Conservation (phyloP, 2,888 invertebrate genomes). For the Galerucella calmariensis region DNA sequence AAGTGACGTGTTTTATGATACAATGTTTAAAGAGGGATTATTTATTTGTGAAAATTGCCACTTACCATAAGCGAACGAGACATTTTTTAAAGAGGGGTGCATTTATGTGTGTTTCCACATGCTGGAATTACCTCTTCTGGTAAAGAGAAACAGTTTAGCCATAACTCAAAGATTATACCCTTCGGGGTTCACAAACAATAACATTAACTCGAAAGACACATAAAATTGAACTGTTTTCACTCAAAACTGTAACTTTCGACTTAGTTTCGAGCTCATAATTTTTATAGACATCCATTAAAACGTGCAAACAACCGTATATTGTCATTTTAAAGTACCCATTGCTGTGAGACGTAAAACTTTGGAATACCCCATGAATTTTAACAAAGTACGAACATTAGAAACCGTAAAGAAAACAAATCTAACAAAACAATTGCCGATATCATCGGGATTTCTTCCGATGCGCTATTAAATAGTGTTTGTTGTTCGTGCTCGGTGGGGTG, state of each 20-base stretch:
- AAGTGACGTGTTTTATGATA: too few species aligned
- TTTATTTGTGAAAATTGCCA: too few species aligned
- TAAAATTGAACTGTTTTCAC: neutral
- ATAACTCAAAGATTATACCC: too few species aligned
- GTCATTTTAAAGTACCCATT: slow-evolving; percentile 3
- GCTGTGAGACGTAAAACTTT: neutral
- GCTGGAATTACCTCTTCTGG: too few species aligned
- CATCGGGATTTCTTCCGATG: neutral
- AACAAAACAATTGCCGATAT: slow-evolving; percentile 17
- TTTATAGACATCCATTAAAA: neutral
- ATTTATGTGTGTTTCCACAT: too few species aligned
- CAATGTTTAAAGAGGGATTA: too few species aligned
- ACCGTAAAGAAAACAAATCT: slow-evolving; percentile 5
- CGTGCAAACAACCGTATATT: neutral
- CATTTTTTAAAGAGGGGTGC: too few species aligned
- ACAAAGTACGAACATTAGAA: neutral
- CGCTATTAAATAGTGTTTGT: slow-evolving; percentile 3
- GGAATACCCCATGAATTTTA: neutral
- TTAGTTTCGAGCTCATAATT: neutral
- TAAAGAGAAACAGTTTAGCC: too few species aligned
- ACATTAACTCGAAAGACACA: neutral
- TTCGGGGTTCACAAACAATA: neutral
- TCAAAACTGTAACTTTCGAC: neutral
- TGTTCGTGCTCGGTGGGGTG: neutral
- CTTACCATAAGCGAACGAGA: too few species aligned